Evolutionary conservation across 2,113 vertebrate genomes (phyloP).

Genomic region (Pachypanchax playfairii): DNA sequence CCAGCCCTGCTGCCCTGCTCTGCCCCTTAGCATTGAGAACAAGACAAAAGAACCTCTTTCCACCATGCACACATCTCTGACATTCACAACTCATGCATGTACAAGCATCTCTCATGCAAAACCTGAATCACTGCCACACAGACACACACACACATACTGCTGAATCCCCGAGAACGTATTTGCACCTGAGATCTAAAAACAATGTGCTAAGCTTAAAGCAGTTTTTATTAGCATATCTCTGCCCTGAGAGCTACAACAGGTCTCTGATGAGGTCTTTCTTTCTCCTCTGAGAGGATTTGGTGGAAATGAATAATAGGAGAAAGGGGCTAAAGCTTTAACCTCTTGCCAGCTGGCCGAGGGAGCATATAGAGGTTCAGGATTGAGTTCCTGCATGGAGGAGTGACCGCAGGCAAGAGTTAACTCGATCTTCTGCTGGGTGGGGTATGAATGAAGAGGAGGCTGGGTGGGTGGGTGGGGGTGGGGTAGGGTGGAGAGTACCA

Average conservation of each 20-base stretch:
- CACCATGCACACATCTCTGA: slow-evolving; percentile 55
- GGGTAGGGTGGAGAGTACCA: slow-evolving; percentile 14
- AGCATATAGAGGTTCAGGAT: slow-evolving; percentile 53
- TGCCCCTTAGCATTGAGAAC: slow-evolving; percentile 70
- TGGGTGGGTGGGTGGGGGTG: slow-evolving; percentile 34
- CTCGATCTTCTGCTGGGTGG: slow-evolving; percentile 74
- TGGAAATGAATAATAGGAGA: slow-evolving; percentile 60
- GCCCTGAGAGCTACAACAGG: slow-evolving; percentile 35
- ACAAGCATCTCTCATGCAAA: slow-evolving; percentile 32
- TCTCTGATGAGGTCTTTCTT: slow-evolving; percentile 42
- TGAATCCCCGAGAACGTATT: slow-evolving; percentile 58
- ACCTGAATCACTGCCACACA: slow-evolving; percentile 45
- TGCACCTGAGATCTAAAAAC: slow-evolving; percentile 21
- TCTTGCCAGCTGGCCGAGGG: slow-evolving; percentile 43
- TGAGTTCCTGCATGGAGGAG: slow-evolving; percentile 69
- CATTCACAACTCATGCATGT: slow-evolving; percentile 46
- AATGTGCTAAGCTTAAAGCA: slow-evolving; percentile 18
- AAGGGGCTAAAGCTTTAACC: slow-evolving; percentile 54
- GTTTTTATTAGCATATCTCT: slow-evolving; percentile 33
- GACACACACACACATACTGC: slow-evolving; percentile 61
- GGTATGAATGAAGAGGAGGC: slow-evolving; percentile 63
- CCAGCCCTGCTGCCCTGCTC: slow-evolving; percentile 55
- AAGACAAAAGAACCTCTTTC: slow-evolving; percentile 66
- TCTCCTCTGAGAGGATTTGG: slow-evolving; percentile 28
- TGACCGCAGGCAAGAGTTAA: slow-evolving; percentile 79